Evolutionary conservation across 53 echinoderm and acorn worm genomes (phyloP).

Genomic region (Echinometra lucunter): DNA sequence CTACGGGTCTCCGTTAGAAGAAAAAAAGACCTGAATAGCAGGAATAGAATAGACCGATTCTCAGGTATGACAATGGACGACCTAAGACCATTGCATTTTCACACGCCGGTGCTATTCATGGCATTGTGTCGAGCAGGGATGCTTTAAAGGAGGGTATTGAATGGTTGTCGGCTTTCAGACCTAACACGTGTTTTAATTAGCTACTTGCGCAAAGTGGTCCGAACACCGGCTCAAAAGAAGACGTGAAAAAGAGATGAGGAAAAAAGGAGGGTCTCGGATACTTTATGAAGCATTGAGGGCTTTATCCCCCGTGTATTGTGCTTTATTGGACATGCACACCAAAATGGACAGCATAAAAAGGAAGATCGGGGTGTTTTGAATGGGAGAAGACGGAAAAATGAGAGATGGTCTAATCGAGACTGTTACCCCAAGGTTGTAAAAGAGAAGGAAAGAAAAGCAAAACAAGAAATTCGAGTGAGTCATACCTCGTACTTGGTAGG

Average conservation of each 20-base stretch:
- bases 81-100: slow-evolving; percentile 64
- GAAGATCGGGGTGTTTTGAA: neutral
- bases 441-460: slow-evolving; percentile 24
- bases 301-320: slow-evolving; percentile 51
- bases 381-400: neutral
- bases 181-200: slow-evolving; percentile 75
- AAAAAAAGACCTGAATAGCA: slow-evolving; percentile 29
- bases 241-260: neutral
- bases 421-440: slow-evolving; percentile 46
- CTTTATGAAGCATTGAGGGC: slow-evolving; percentile 58
- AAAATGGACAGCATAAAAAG: slow-evolving; percentile 12
- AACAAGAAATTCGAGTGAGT: slow-evolving; percentile 36
- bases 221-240: slow-evolving; percentile 39
- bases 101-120: slow-evolving; percentile 64
- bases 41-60: slow-evolving; percentile 5
- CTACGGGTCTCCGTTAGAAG: slow-evolving; percentile 58
- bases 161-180: slow-evolving; percentile 14
- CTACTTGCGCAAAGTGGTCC: slow-evolving; percentile 62
- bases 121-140: neutral
- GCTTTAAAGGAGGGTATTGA: slow-evolving; percentile 44
- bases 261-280: neutral
- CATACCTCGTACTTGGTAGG: slow-evolving; percentile 22
- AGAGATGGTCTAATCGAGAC: slow-evolving; percentile 25
- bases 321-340: slow-evolving; percentile 14
- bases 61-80: slow-evolving; percentile 52